These are phyloP conservation scores for Bacillus rossius DNA, from an alignment of 1,140 invertebrate genomes.

Conservation along the genomic window DNA sequence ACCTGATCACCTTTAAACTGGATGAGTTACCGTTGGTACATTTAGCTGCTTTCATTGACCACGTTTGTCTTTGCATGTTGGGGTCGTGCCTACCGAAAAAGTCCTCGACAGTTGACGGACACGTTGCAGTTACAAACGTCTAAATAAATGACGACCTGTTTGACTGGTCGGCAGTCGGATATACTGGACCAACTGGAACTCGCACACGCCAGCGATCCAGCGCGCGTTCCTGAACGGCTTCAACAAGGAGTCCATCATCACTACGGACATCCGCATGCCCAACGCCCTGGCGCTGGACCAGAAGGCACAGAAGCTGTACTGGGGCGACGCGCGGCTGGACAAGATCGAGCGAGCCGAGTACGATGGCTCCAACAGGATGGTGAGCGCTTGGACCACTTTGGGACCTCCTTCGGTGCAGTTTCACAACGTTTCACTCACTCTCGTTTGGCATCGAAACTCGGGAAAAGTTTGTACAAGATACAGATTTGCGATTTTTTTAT, in stretches of 20 bases:
- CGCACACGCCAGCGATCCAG: constrained; percentile 63
- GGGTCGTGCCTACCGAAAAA: too few relatives aligned
- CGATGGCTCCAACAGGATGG: constrained; percentile 46
- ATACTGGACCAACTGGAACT: constrained; percentile 84
- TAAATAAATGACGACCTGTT: too few relatives aligned
- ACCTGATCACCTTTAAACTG: too few relatives aligned
- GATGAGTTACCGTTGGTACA: too few relatives aligned
- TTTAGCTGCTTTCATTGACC: too few relatives aligned
- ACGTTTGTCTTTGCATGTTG: too few relatives aligned
- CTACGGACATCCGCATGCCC: constrained; percentile 73
- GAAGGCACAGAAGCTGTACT: constrained; percentile 56
- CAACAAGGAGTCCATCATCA: constrained; percentile 60
- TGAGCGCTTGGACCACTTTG: too few relatives aligned
- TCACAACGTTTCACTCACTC: too few relatives aligned
- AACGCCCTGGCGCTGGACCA: constrained; percentile 74
- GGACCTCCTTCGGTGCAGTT: too few relatives aligned
- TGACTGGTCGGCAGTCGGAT: constrained; percentile 44
- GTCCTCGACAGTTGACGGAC: too few relatives aligned
- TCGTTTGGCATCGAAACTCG: too few relatives aligned
- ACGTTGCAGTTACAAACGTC: too few relatives aligned
- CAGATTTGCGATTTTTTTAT: background rate
- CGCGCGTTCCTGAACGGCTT: constrained; percentile 61
- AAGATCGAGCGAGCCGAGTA: constrained; percentile 51
- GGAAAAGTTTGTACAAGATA: background rate
- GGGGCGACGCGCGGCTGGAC: constrained; percentile 52